Evolutionary conservation across 1,140 invertebrate genomes (phyloP), one percentile per base, ranked within the genome.

Genomic region (Saccostrea echinata): DNA sequence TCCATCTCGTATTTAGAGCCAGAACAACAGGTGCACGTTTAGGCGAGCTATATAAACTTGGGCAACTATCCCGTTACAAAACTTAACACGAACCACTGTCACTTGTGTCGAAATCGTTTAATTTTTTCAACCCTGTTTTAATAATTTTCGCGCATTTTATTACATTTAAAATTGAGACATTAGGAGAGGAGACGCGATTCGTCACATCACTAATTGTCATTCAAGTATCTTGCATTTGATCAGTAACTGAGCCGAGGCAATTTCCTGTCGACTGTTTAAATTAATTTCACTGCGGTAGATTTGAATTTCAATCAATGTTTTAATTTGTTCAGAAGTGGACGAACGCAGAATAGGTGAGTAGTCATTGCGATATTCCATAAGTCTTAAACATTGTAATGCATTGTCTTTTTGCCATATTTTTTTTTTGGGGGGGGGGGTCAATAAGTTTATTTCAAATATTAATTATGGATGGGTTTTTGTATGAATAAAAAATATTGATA

Each of bases 231-330:
- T 18, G 24, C 68, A 76, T 76, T 76, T 76, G 68, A 76, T 76
- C 68, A 76, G 68, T 76, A 16, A 30, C 27, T 76, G 68, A 33
- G 68, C 68, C 68, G 24, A 33, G 27, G 27, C 27, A 76, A 76
- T 76, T 76, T 33, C 68, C 68, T 76, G 68, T 30, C 68, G 68
- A 76, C 27, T 33, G 68, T 76, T 76, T 33, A 76, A 76, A 76
- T 76, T 76, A 76, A 76, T 76, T 76, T 30, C 27, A 30, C 12
- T 30, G 68, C 68, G 30, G 27, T 13, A 76, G 68, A 30, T 76
- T 76, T 30, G 27, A 76, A 30, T 76, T 76, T 27, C 24, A 76
- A 76, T 76, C 68, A 76, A 76, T 76, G 68, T 76, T 76, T 76
- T 33, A 76, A 76, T 76, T 76, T 76, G 68, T 6, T 30, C 68